A percentile compares a stretch with the other conserved stretches of the same genome.
phyloP scores from a whole-genome alignment of 1,140 invertebrate genomes.

The Bombus sylvicola region DNA sequence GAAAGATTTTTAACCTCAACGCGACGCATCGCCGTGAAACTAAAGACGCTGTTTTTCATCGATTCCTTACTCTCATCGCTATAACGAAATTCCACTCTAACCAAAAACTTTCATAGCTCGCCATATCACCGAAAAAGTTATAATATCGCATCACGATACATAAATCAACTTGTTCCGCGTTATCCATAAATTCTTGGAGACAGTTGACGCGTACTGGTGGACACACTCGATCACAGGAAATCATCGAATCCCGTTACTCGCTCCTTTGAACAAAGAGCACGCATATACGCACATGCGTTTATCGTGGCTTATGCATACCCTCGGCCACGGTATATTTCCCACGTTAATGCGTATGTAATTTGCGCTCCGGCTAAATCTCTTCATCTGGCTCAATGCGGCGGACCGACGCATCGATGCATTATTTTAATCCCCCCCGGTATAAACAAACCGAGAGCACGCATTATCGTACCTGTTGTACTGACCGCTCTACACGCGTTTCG shows the following conservation, averaged over 20 bases:
- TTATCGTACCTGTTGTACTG: conserved; percentile 66
- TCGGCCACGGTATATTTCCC: conserved; percentile 14
- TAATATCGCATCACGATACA: no score
- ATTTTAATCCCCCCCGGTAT: conserved; percentile 67
- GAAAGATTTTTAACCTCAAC: no score
- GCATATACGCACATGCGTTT: neutral
- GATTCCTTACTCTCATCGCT: neutral
- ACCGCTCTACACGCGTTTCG: conserved; percentile 27
- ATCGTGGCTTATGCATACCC: neutral
- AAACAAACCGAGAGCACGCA: conserved; percentile 53
- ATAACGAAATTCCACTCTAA: neutral
- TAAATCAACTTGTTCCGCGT: no score
- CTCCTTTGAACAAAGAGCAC: conserved; percentile 7
- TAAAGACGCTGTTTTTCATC: neutral
- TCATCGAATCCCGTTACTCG: conserved; percentile 3
- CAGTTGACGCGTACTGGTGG: neutral
- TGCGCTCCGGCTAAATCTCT: conserved; percentile 61
- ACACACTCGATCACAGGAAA: neutral
- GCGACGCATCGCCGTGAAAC: no score
- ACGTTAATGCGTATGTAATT: conserved; percentile 65
- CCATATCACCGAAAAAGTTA: no score
- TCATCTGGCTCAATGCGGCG: conserved; percentile 61
- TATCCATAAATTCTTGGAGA: neutral
- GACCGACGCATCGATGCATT: conserved; percentile 63
- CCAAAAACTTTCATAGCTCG: neutral